Percentiles rank a stretch among this genome's conserved stretches.
phyloP scores from a whole-genome alignment of 2,888 invertebrate species.

The Dastarcus helophoroides region DNA sequence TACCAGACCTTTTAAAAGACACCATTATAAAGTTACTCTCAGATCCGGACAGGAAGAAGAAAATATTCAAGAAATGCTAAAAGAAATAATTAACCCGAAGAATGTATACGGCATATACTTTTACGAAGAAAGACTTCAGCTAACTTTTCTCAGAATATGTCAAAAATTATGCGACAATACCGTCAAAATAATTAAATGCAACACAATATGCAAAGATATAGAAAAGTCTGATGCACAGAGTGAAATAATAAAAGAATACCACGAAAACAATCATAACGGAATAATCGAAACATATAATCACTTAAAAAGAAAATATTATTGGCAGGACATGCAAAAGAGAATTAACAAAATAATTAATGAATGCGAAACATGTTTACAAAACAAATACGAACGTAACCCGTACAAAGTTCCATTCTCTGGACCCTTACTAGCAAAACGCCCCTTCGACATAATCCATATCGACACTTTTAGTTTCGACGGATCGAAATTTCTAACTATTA shows the following conservation, averaged over 20 bases:
- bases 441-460: conserved; percentile 11
- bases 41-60: conserved; percentile 8
- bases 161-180: conserved; percentile 4
- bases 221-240: conserved; percentile 4
- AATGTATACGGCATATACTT: conserved; percentile 8
- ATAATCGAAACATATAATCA: conserved; percentile 6
- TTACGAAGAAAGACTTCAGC: conserved; percentile 2
- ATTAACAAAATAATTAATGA: conserved; percentile 14
- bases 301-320: conserved; percentile 6
- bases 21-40: conserved; percentile 10
- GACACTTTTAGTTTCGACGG: conserved; percentile 9
- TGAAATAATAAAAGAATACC: conserved; percentile 8
- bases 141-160: conserved; percentile 4
- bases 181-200: conserved; percentile 9
- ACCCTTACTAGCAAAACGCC: conserved; percentile 12
- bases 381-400: conserved; percentile 15
- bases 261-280: conserved; percentile 8
- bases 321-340: conserved; percentile 9
- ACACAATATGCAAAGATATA: conserved; percentile 7
- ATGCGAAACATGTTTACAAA: conserved; percentile 10
- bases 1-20: conserved; percentile 13
- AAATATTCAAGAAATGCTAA: conserved; percentile 10
- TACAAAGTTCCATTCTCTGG: conserved; percentile 11
- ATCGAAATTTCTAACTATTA: conserved; percentile 8
- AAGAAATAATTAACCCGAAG: conserved; percentile 8